Base-by-base conservation (phyloP, 2,888 invertebrate species). In the Polymixis lichenea region DNA sequence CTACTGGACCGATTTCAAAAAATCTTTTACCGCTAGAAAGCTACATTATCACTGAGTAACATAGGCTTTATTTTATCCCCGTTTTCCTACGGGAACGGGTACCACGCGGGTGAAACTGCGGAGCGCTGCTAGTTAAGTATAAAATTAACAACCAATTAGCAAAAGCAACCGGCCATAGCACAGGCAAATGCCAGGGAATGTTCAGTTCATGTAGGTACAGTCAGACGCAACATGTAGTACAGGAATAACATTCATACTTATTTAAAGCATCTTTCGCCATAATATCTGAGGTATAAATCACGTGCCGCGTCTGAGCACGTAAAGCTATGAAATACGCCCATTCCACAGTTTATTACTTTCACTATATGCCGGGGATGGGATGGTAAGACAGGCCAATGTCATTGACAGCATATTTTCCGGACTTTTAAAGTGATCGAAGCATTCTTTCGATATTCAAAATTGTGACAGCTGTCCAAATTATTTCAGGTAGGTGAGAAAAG, bases 271-370 rank as follows among this genome's bases (percentile, higher is more conserved):
- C 61, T 58, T 83, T 78, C 62, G 66, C 66, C 49, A 65, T 81
- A 83, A 78, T 78, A 69, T 68, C 28, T 22, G 28, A 28, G 25
- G 19, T 66, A 62, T 82, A 83, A 83, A 82, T 82, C 81, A 83
- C 79, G 51, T 43, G 9, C 64, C 13, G 53, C 51, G 81, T 73
- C 78, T 83, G 83, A 7, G 38, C 51, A 66, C 61, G 60, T 82
- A 49, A 66, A 55, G 60, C 79, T 61, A 61, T 74, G 83, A 70
- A 78, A 83, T 61, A 69, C 51, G 79, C 38, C 73, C 83, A 69
- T 69, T 74, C 49, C 62, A 43, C 15, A 43, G 19, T 83, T 83
- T 69, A 81, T 69, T 28, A 83, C 46, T 68, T 67, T 58, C 51
- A 78, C 56, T 73, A 69, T 11, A 74, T 28, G 28, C 15, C n/a